These are phyloP conservation scores for Poecile montanus DNA, from an alignment of 2,797 vertebrate genomes.

Conservation along the genomic window DNA sequence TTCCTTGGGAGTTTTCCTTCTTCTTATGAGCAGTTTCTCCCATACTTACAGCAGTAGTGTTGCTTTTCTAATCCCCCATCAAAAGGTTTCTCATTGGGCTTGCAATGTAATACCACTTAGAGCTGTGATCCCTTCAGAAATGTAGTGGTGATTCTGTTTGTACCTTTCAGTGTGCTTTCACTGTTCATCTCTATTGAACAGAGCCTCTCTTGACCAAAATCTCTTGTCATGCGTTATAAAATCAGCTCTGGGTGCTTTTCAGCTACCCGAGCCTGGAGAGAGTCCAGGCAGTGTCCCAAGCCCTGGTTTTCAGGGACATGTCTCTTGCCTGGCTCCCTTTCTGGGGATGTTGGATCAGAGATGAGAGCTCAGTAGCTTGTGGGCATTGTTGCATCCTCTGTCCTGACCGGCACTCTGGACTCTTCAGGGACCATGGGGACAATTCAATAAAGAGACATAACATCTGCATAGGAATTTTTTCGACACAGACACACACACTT, in stretches of 20 bases:
- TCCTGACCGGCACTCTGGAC: neutral
- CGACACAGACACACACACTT: neutral
- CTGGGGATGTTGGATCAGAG: conserved; percentile 9
- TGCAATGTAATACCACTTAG: neutral
- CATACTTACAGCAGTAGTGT: neutral
- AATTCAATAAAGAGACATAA: conserved; percentile 35
- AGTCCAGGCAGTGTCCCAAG: neutral
- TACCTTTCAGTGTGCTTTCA: neutral
- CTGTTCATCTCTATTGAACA: neutral
- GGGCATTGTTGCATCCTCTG: conserved; percentile 11
- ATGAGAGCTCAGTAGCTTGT: conserved; percentile 23
- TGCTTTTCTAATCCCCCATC: neutral
- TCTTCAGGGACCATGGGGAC: neutral
- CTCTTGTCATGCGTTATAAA: neutral
- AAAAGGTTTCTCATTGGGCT: neutral
- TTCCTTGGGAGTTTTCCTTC: neutral
- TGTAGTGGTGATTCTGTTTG: neutral
- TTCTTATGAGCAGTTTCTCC: neutral
- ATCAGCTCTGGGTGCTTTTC: neutral
- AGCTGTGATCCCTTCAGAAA: neutral
- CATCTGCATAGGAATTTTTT: conserved; percentile 41
- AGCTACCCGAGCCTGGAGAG: neutral
- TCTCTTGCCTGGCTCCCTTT: conserved; percentile 6
- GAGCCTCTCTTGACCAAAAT: neutral
- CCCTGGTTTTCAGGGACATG: neutral